A percentile compares a stretch with the other conserved stretches of the same genome.
phyloP scores from a whole-genome alignment of 2,113 vertebrate species.

The Chloebia gouldiae region DNA sequence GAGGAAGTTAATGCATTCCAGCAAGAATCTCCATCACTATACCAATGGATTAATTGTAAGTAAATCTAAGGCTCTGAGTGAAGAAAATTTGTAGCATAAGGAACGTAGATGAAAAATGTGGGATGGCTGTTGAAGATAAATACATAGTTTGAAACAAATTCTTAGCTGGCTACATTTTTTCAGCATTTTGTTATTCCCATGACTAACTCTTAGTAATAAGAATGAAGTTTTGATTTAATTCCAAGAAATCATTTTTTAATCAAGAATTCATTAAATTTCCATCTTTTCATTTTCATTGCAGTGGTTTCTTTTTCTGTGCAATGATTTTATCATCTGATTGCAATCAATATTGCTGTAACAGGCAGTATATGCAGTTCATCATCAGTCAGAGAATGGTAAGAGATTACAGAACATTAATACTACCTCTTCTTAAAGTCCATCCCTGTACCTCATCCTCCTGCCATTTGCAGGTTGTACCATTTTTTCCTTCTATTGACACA shows the following conservation, averaged over 20 bases:
- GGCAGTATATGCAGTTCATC: constrained; percentile 32
- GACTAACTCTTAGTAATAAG: neutral
- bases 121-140: constrained; percentile 40
- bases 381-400: constrained; percentile 35
- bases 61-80: constrained; percentile 34
- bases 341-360: constrained; percentile 68
- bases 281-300: constrained; percentile 51
- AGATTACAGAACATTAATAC: constrained; percentile 25
- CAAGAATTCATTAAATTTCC: constrained; percentile 54
- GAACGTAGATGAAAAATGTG: constrained; percentile 29
- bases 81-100: constrained; percentile 42
- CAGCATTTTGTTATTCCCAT: constrained; percentile 43
- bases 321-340: constrained; percentile 60
- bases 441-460: neutral
- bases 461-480: neutral
- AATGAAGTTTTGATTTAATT: constrained; percentile 40
- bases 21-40: constrained; percentile 40
- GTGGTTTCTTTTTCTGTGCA: constrained; percentile 41
- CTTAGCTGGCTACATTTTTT: constrained; percentile 13
- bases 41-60: constrained; percentile 63
- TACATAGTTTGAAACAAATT: constrained; percentile 2
- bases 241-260: constrained; percentile 50
- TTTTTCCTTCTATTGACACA: neutral
- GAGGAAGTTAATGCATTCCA: constrained; percentile 68
- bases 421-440: constrained; percentile 7